Evolutionary conservation across 2,888 invertebrate genomes (phyloP).

Genomic region (Lapara coniferarum): DNA sequence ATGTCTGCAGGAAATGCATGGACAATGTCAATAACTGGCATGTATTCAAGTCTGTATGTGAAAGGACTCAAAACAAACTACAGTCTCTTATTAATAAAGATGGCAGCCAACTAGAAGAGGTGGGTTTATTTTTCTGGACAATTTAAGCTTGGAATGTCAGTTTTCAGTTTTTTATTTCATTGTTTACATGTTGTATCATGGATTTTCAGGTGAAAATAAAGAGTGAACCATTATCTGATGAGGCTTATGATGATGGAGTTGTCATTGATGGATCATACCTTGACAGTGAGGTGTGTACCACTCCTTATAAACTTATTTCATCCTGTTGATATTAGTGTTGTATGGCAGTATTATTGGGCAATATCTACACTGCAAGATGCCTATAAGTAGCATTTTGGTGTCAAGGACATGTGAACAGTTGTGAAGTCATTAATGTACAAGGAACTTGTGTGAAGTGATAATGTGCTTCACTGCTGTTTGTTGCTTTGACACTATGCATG

Average conservation of each 20-base stretch:
- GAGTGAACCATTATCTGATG: conserved; percentile 83
- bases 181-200: conserved; percentile 57
- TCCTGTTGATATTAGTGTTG: conserved; percentile 29
- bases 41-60: conserved; percentile 85
- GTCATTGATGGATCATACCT: conserved; percentile 78
- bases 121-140: conserved; percentile 62
- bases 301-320: conserved; percentile 32
- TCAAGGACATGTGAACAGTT: conserved; percentile 70
- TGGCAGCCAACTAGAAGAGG: conserved; percentile 82
- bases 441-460: conserved; percentile 46
- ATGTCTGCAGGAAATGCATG: conserved; percentile 86
- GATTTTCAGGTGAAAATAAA: conserved; percentile 82
- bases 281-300: conserved; percentile 72
- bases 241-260: conserved; percentile 81
- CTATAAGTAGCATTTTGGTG: conserved; percentile 52
- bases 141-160: conserved; percentile 67
- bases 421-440: conserved; percentile 40
- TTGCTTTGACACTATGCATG: neutral
- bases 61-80: conserved; percentile 86
- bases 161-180: conserved; percentile 42
- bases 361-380: conserved; percentile 37
- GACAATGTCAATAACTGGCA: conserved; percentile 87
- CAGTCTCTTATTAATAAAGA: conserved; percentile 82
- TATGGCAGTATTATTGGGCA: conserved; percentile 38
- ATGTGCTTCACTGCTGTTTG: conserved; percentile 31